Base-by-base conservation (phyloP, 2,797 vertebrate species). In the Zalophus californianus region DNA sequence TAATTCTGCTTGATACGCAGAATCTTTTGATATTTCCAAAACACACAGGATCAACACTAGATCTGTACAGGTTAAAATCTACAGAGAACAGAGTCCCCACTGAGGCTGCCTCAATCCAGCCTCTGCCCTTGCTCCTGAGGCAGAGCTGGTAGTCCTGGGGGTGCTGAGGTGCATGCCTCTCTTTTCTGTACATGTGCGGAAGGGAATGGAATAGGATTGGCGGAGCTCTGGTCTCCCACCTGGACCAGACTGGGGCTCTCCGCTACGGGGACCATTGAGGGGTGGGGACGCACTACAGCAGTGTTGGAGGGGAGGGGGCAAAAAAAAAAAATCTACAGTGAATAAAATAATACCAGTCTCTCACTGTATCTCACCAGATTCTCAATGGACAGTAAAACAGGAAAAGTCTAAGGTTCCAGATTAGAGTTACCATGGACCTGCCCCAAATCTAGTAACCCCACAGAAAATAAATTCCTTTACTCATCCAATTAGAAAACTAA, bases 401-500 rank as follows among this genome's bases (percentile, higher is more conserved):
- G 2, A 75, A 68, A 93, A 44, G 15, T n/a, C 23, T 29, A 44
- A 93, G n/a, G 52, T 88, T 92, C 70, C n/a, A 90, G 56, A 92
- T 41, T 11, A 56, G 91, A 89, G 35, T 94, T 90, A 84, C 29
- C 64, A 95, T 29, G 50, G 90, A 79, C 70, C 87, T 85, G 86
- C 23, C 18, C 52, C 20, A 82, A 79, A 92, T 84, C 29, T 75
- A 91, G 52, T 50, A 84, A 27, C 27, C 7, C 23, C 35, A 50
- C 60, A 54, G 52, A 92, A 92, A 94, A 68, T 2, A 86, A 96
- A 78, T 90, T 89, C 23, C 44, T 77, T 77, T 41, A 72, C 6
- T 94, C 18, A 78, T 50, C 83, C 44, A 95, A 86, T 48, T 78
- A 83, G 64, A 95, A 96, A 94, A 82, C 73, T 62, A 93, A 96